Conservation (phyloP, 2,797 vertebrate species). For the Halcyon leucocephala region DNA sequence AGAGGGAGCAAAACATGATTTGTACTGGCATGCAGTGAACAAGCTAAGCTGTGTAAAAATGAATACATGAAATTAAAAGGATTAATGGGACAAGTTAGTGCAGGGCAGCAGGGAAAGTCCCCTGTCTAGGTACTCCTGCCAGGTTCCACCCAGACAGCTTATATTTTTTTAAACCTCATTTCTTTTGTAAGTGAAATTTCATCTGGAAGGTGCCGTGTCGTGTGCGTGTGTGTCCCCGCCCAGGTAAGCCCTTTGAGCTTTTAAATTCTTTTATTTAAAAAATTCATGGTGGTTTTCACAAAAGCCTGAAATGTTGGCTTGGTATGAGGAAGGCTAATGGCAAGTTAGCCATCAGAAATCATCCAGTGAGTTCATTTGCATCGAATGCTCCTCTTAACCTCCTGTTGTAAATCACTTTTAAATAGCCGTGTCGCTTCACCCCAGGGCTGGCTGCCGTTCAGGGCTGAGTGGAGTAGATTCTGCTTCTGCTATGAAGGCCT, state of each 20-base stretch:
- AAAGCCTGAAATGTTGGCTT: constrained; percentile 1
- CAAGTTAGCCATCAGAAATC: constrained; percentile 53
- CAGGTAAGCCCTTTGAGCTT: constrained; percentile 2
- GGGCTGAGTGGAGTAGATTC: not conserved
- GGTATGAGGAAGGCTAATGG: constrained; percentile 25
- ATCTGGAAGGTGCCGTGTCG: not conserved
- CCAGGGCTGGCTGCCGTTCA: constrained; percentile 27
- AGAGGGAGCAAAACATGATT: constrained; percentile 26
- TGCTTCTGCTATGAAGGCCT: not conserved
- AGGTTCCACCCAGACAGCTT: constrained; percentile 60
- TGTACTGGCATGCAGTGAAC: constrained; percentile 48
- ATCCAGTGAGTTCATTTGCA: constrained; percentile 56
- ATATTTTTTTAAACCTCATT: not conserved
- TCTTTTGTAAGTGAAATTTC: constrained; percentile 52
- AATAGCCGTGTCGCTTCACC: not conserved
- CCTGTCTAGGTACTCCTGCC: constrained; percentile 26
- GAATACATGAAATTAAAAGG: constrained; percentile 55
- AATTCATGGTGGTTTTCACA: not conserved
- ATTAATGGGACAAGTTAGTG: constrained; percentile 69
- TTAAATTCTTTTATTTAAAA: constrained; percentile 1
- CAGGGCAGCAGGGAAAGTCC: constrained; percentile 68
- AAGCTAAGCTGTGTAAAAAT: constrained; percentile 47
- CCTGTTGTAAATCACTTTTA: constrained; percentile 59
- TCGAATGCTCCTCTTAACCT: constrained; percentile 52
- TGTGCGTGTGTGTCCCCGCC: no score